Percentiles rank a stretch among this genome's conserved stretches.
phyloP scores from a whole-genome alignment of 2,888 invertebrate species.

The Hoplodrina ambigua region DNA sequence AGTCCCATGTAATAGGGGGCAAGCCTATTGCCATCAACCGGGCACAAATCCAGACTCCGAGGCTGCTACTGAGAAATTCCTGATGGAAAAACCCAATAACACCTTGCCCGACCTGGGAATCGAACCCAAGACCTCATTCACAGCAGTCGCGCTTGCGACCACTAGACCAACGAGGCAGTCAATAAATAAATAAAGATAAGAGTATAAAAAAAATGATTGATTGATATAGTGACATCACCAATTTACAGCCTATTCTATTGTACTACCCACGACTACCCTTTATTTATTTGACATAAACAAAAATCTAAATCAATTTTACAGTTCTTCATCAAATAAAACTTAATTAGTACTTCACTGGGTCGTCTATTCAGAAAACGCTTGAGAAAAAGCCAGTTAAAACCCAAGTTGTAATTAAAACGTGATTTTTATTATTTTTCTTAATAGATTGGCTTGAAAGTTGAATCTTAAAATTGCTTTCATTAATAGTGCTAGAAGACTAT shows the following conservation, averaged over 20 bases:
- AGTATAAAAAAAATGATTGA: neutral
- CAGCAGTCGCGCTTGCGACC: too few species aligned
- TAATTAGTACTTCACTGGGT: neutral
- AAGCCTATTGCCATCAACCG: too few species aligned
- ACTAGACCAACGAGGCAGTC: too few species aligned
- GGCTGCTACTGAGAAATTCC: too few species aligned
- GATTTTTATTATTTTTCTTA: conserved; percentile 34
- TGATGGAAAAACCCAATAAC: too few species aligned
- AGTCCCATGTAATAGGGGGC: too few species aligned
- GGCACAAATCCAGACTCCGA: too few species aligned
- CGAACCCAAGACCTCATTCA: too few species aligned
- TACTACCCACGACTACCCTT: too few species aligned
- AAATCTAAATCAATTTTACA: neutral
- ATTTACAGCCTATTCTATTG: neutral
- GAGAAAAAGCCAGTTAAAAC: conserved; percentile 11
- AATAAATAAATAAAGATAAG: too few species aligned
- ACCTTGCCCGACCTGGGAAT: too few species aligned
- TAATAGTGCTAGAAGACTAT: conserved; percentile 24
- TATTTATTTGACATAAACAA: neutral
- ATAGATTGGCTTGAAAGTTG: conserved; percentile 28
- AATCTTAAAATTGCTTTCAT: conserved; percentile 18
- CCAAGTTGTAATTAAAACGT: conserved; percentile 10
- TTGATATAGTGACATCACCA: neutral
- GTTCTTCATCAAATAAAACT: neutral
- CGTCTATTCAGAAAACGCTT: neutral